These are phyloP conservation scores for Heliocidaris tuberculata DNA, from an alignment of 35 echinoderm and acorn worm species.

Conservation along the genomic window DNA sequence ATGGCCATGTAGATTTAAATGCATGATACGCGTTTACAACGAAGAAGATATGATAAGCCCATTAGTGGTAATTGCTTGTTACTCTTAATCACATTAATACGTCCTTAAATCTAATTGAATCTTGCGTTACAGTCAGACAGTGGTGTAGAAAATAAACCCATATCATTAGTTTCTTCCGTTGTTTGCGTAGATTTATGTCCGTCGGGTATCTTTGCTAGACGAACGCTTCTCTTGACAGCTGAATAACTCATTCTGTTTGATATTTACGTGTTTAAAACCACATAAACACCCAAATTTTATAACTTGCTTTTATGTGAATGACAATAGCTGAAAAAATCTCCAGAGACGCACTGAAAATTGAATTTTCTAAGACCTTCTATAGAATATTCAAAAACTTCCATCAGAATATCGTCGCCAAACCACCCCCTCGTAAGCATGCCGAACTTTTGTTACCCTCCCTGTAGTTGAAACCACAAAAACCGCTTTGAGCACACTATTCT, in stretches of 20 bases:
- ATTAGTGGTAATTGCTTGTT: background rate
- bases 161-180: background rate
- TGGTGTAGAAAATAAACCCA: background rate
- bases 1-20: background rate
- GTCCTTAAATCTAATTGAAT: background rate
- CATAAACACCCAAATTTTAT: background rate
- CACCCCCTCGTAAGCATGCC: background rate
- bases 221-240: background rate
- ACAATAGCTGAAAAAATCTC: background rate
- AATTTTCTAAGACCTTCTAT: background rate
- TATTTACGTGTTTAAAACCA: background rate
- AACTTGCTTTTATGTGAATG: background rate
- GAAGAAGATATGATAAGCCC: background rate
- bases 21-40: background rate
- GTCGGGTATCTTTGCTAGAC: background rate
- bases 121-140: background rate
- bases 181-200: background rate
- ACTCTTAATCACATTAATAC: too few relatives aligned
- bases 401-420: background rate
- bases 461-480: background rate
- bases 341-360: background rate
- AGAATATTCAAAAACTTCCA: background rate
- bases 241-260: background rate
- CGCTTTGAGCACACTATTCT: background rate
- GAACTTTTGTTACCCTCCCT: background rate